A percentile compares a stretch with the other conserved stretches of the same genome.
Evolutionary conservation across 2,888 invertebrate genomes (phyloP).

Genomic region (Ametastegia equiseti): DNA sequence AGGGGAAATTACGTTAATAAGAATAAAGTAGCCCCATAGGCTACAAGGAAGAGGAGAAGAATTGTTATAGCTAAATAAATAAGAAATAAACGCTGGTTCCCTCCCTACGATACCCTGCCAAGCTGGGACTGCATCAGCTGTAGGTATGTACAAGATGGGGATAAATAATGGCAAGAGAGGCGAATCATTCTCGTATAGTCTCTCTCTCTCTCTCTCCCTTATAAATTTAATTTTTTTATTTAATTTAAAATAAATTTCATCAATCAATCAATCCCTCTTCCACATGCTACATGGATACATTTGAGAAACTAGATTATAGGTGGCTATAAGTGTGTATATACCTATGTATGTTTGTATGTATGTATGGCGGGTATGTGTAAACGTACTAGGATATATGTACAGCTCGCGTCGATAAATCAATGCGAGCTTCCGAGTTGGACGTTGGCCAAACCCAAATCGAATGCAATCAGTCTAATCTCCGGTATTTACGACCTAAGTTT

Average conservation of each 20-base stretch:
- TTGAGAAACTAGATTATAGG: not conserved
- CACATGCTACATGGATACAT: not conserved
- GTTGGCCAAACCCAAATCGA: constrained; percentile 38
- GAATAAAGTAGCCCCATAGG: no score
- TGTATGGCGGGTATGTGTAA: not conserved
- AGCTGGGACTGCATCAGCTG: no score
- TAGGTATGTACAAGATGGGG: no score
- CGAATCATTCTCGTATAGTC: constrained; percentile 7
- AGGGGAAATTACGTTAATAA: no score
- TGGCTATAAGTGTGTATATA: not conserved
- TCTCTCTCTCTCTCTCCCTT: no score
- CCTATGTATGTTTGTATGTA: not conserved
- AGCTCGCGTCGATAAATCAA: constrained; percentile 38
- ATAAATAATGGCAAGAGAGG: not conserved
- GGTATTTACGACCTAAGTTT: constrained; percentile 20
- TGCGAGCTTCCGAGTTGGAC: constrained; percentile 37
- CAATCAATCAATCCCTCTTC: no score
- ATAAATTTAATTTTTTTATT: no score
- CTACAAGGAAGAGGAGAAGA: no score
- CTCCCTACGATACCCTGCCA: no score
- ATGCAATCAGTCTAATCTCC: constrained; percentile 42
- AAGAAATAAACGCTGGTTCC: no score
- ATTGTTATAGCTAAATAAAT: no score
- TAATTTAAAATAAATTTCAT: no score
- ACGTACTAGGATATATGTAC: not conserved